Evolutionary conservation across 2,113 vertebrate genomes (phyloP), one percentile per base, ranked within the genome.

Genomic region (Hydrochoerus hydrochaeris): DNA sequence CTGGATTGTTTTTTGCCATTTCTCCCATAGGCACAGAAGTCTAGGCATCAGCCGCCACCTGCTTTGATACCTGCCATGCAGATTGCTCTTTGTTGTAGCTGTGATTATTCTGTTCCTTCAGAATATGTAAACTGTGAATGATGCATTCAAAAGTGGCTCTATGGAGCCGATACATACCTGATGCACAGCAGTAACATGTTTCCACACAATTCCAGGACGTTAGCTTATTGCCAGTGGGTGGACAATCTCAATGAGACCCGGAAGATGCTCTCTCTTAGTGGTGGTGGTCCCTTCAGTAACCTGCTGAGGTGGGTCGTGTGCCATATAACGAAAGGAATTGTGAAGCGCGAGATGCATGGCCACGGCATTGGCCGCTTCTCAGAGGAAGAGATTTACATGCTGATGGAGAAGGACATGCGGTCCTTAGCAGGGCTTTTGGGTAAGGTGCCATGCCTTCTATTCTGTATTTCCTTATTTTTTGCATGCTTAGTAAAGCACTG

Each of bases 391-490:
- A 99, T 99, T 95, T 99, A 99, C 98, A 96, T 96, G 0, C 98
- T 99, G 98, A 99, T 99, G 99, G 99, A 99, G 99, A 99, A 99
- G 98, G 99, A 99, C 98, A 99, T 99, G 99, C 98, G 99, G 94
- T 99, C 99, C 0, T 98, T 99, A 91, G 99, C 99, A 35, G 98
- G 99, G 49, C 99, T 99, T 92, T 98, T 99, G 97, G 99, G 99
- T 99, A 99, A 99, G 0, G 98, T 97, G 94, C 96, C 96, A 75
- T 0, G 0, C 89, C 54, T 94, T 89, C 95, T 97, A 62, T 2
- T 16, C 3, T 35, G 1, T 96, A 57, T 93, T 75, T 96, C 16
- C 32, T 78, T 57, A 41, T 78, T 14, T 85, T 96, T 90, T 90
- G 75, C 95, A 88, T 97, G 95, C 10, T 41, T 28, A 52, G 80